Percentiles rank a stretch among this genome's conserved stretches.
Conservation (phyloP, 64 coral and sea anemone species). For the Hydrozoanthus tunicans region DNA sequence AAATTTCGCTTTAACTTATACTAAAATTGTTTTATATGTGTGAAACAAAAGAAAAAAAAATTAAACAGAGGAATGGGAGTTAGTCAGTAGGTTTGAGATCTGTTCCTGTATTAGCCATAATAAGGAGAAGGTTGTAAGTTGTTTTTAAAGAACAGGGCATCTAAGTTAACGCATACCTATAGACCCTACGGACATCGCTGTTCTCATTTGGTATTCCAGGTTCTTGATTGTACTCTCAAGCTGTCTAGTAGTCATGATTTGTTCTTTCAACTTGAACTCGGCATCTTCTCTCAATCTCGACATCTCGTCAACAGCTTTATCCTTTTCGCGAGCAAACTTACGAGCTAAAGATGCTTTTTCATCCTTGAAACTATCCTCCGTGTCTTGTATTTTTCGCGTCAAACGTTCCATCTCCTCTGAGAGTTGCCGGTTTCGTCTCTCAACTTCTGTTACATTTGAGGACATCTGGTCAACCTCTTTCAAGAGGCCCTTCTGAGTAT, state of each 20-base stretch:
- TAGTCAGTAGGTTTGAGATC: neutral
- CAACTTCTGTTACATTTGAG: slow-evolving; percentile 59
- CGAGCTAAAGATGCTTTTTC: slow-evolving; percentile 62
- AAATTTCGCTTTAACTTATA: neutral
- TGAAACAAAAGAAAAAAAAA: neutral
- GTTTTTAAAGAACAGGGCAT: neutral
- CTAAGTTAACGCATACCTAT: slow-evolving; percentile 1
- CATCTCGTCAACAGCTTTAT: slow-evolving; percentile 66
- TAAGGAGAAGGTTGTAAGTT: neutral
- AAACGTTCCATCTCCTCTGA: slow-evolving; percentile 79
- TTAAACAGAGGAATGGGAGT: too few species aligned
- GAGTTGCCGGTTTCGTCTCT: slow-evolving; percentile 63
- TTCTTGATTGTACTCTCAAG: slow-evolving; percentile 67
- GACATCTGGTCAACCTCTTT: slow-evolving; percentile 84
- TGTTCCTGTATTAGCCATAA: too few species aligned
- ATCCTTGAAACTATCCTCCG: slow-evolving; percentile 72
- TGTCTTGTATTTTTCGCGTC: slow-evolving; percentile 68
- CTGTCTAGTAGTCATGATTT: slow-evolving; percentile 56
- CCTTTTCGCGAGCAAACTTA: slow-evolving; percentile 75
- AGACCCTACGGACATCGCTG: slow-evolving; percentile 3
- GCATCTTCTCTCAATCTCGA: slow-evolving; percentile 63
- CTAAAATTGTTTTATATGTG: neutral
- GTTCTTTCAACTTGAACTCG: slow-evolving; percentile 59
- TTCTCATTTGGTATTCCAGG: slow-evolving; percentile 28
- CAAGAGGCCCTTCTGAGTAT: slow-evolving; percentile 64